Base-by-base conservation (phyloP, 2,113 vertebrate species). In the Hemiscyllium ocellatum region DNA sequence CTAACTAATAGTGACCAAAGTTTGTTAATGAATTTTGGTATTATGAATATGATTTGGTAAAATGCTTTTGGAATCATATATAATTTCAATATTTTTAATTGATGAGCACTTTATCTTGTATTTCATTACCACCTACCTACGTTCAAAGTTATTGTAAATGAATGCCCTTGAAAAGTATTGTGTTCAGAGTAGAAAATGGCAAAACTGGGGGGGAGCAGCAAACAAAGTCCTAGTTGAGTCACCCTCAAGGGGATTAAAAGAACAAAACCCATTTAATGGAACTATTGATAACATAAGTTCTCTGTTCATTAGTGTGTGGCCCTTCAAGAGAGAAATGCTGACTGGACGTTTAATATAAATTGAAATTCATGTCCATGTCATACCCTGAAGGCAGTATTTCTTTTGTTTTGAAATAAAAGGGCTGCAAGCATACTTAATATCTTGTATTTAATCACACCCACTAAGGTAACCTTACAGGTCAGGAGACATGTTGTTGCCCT, bases 301-400 rank as follows among this genome's bases (percentile, higher is more conserved):
- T n/a, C 37, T 50, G 68, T 70, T 94, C 93, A 70, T 94, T 94
- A 94, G 68, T 26, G 37, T 94, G 93, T 68, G 26, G 68, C 93
- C 70, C 42, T 8, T 2, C 1, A 10, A 70, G 47, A 20, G n/a
- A 42, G 26, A 94, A 94, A 42, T 69, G 93, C 93, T 94, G 93
- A 94, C 66, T 69, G 65, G 22, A 90, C 29, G 26, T 90, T 61
- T 70, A 50, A 37, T 70, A 94, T 70, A 94, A 94, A 47, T 70
- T 94, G 68, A 94, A 94, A 42, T 94, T n/a, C 93, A 70, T 69
- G 22, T 70, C 29, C 37, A 69, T 70, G 37, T 22, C 65, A 29
- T 22, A 42, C 47, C 66, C 42, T 70, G 66, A 26, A 94, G 66
- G 37, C 20, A 42, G 69, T 94, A 94, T 94, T 15, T n/a, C 42